A percentile compares a stretch with the other conserved stretches of the same genome.
phyloP scores from a whole-genome alignment of 2,888 invertebrate species.

The Gibbula magus region DNA sequence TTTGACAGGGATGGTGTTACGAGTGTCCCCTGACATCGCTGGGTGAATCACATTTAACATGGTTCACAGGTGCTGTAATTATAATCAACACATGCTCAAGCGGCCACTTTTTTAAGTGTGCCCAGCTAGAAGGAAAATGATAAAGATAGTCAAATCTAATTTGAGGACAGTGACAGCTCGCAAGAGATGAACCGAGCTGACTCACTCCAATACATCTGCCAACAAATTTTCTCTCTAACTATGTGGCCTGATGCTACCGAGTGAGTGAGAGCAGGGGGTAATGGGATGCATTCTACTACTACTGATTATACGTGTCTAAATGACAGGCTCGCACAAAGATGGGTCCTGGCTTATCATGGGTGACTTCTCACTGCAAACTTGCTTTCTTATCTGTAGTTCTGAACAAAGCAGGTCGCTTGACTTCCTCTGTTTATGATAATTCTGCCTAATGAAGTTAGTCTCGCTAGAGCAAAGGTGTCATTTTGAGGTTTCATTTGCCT shows the following conservation, averaged over 20 bases:
- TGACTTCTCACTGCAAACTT: neutral
- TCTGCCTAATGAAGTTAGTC: slow-evolving; percentile 9
- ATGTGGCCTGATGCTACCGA: neutral
- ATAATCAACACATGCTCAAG: slow-evolving; percentile 22
- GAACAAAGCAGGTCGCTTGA: neutral
- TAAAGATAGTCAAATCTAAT: slow-evolving; percentile 23
- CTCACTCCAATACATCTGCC: slow-evolving; percentile 23
- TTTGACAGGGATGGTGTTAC: slow-evolving; percentile 12
- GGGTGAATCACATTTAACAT: slow-evolving; percentile 16
- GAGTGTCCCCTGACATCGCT: neutral
- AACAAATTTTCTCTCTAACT: slow-evolving; percentile 6
- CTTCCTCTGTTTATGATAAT: slow-evolving; percentile 16
- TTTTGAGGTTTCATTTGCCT: slow-evolving; percentile 9
- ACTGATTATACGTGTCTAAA: neutral
- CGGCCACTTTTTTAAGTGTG: neutral
- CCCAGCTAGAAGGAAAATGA: slow-evolving; percentile 16
- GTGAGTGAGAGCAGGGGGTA: neutral
- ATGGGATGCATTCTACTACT: neutral
- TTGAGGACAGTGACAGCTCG: slow-evolving; percentile 20
- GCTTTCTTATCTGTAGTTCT: slow-evolving; percentile 4
- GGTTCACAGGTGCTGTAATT: slow-evolving; percentile 23
- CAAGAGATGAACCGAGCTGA: slow-evolving; percentile 11
- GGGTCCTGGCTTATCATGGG: neutral
- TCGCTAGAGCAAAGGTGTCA: slow-evolving; percentile 7
- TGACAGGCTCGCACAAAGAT: neutral